These are phyloP conservation scores for Colaptes auratus DNA, from an alignment of 2,113 vertebrate species.

Conservation along the genomic window DNA sequence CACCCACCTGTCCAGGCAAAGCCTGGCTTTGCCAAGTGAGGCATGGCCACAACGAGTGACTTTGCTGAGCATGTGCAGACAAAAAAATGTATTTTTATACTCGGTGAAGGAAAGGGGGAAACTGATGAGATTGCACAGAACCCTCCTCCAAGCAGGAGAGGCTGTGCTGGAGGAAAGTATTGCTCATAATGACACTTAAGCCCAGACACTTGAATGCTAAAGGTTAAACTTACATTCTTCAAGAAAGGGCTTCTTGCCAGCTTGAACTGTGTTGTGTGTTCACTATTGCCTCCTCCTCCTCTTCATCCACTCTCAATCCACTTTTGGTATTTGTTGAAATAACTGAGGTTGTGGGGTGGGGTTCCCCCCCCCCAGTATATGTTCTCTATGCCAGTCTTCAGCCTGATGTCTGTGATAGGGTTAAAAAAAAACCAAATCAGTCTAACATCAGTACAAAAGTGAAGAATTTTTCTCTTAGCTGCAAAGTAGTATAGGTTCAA, in stretches of 20 bases:
- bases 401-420: neutral
- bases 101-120: neutral
- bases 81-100: neutral
- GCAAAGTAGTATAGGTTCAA: neutral
- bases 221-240: constrained; percentile 80
- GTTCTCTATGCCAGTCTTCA: constrained; percentile 1
- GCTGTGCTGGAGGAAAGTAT: constrained; percentile 69
- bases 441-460: neutral
- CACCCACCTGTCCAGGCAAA: neutral
- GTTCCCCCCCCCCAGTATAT: neutral
- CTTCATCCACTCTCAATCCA: constrained; percentile 43
- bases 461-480: neutral
- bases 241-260: constrained; percentile 75
- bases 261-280: constrained; percentile 56
- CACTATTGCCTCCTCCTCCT: constrained; percentile 58
- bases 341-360: constrained; percentile 32
- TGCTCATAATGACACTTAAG: constrained; percentile 76
- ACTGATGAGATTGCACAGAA: constrained; percentile 48
- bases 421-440: neutral
- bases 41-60: neutral
- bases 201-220: constrained; percentile 79
- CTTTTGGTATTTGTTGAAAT: constrained; percentile 41
- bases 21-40: neutral
- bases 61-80: neutral
- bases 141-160: constrained; percentile 70